Conservation (phyloP, 2,113 vertebrate species). For the Oreochromis aureus region DNA sequence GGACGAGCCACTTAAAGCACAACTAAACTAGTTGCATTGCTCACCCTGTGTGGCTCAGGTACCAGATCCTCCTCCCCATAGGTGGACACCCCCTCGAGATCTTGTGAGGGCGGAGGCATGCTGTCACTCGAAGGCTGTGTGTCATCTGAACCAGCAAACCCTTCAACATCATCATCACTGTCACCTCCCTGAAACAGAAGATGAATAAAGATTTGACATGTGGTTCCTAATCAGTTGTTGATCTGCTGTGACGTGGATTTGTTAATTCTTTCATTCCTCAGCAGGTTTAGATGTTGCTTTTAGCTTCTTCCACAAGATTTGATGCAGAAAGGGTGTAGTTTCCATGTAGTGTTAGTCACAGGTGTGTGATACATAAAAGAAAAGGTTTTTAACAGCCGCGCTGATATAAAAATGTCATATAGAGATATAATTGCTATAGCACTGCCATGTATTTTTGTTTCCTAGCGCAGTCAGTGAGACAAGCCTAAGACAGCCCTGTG, state of each 20-base stretch:
- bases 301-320: background rate
- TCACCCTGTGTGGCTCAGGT: slow-evolving; percentile 85
- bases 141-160: slow-evolving; percentile 53
- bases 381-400: rapidly evolving
- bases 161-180: slow-evolving; percentile 78
- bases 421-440: background rate
- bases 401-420: background rate
- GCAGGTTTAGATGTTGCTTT: background rate
- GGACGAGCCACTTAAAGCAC: background rate
- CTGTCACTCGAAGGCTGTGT: slow-evolving; percentile 39
- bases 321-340: background rate
- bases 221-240: background rate
- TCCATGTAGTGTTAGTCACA: background rate
- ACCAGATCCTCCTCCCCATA: slow-evolving; percentile 82
- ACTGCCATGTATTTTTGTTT: background rate
- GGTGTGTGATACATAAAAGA: background rate
- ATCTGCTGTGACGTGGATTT: background rate
- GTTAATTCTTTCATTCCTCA: background rate
- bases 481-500: background rate
- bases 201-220: background rate
- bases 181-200: slow-evolving; percentile 69
- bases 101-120: slow-evolving; percentile 16
- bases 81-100: slow-evolving; percentile 48
- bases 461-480: background rate
- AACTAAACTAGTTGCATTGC: background rate